These are phyloP conservation scores for Oxytorus armatus DNA, from an alignment of 2,888 invertebrate genomes.

Conservation along the genomic window DNA sequence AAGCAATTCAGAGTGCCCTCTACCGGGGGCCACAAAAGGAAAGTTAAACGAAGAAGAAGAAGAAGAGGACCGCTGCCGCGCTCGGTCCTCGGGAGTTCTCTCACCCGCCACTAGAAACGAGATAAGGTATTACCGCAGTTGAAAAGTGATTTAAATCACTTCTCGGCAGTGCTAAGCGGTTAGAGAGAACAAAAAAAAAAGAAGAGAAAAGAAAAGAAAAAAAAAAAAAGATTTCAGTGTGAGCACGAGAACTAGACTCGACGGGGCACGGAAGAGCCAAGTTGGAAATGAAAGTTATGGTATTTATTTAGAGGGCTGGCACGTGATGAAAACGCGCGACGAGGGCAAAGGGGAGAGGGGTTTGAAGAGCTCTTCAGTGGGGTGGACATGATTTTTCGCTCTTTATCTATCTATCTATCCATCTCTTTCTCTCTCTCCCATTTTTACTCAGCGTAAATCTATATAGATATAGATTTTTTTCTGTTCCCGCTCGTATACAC, in stretches of 20 bases:
- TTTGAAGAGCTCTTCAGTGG: slow-evolving; percentile 53
- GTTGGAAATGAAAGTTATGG: slow-evolving; percentile 68
- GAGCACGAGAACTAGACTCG: slow-evolving; percentile 32
- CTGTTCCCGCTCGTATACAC: slow-evolving; percentile 10
- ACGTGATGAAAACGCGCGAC: slow-evolving; percentile 70
- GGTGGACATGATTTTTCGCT: slow-evolving; percentile 62
- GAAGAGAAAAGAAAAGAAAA: background rate
- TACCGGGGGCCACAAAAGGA: slow-evolving; percentile 45
- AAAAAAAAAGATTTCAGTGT: slow-evolving; percentile 8
- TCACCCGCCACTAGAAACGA: slow-evolving; percentile 38
- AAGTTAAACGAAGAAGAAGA: slow-evolving; percentile 41
- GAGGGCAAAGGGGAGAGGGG: slow-evolving; percentile 32
- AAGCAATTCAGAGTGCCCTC: slow-evolving; percentile 19
- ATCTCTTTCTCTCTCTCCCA: slow-evolving; percentile 42
- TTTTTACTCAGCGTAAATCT: background rate
- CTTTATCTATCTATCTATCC: slow-evolving; percentile 15
- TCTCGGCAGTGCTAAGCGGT: slow-evolving; percentile 54
- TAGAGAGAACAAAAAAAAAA: slow-evolving; percentile 42
- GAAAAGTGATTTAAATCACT: slow-evolving; percentile 72
- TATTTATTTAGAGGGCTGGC: slow-evolving; percentile 72
- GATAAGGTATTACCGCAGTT: slow-evolving; percentile 67
- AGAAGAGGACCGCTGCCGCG: no score
- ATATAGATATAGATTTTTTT: slow-evolving; percentile 1
- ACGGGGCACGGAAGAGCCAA: background rate
- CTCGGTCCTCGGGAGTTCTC: slow-evolving; percentile 24